Evolutionary conservation across 2,888 invertebrate species (phyloP).

Genomic region (Drosophila conformis): DNA sequence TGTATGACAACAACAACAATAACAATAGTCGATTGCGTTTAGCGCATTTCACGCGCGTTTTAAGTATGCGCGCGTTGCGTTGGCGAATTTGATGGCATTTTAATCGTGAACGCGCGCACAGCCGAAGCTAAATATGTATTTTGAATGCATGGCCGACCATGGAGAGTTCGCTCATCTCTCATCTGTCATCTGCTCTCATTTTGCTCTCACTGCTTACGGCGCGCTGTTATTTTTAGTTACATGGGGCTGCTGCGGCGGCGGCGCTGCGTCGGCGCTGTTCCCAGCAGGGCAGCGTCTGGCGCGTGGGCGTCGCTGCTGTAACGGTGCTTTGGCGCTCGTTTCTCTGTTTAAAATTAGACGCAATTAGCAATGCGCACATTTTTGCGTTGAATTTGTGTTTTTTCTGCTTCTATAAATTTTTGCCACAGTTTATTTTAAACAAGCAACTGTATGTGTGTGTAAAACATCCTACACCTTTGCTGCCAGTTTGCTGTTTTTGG

Average conservation of each 20-base stretch:
- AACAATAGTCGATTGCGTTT: slow-evolving; percentile 37
- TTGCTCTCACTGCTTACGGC: slow-evolving; percentile 12
- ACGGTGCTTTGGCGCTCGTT: slow-evolving; percentile 37
- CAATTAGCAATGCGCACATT: slow-evolving; percentile 79
- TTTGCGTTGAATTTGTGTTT: slow-evolving; percentile 49
- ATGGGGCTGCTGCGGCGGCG: slow-evolving; percentile 48
- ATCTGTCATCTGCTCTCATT: slow-evolving; percentile 3
- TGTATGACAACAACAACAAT: slow-evolving; percentile 37
- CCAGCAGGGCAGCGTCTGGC: slow-evolving; percentile 64
- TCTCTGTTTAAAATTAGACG: slow-evolving; percentile 70
- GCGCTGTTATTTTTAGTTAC: slow-evolving; percentile 70
- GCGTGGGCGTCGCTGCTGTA: slow-evolving; percentile 71
- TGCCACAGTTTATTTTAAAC: slow-evolving; percentile 76
- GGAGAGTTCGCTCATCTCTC: slow-evolving; percentile 21
- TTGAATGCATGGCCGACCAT: slow-evolving; percentile 28
- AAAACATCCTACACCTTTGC: slow-evolving; percentile 68
- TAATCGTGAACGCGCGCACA: slow-evolving; percentile 68
- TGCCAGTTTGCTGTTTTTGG: slow-evolving; percentile 72
- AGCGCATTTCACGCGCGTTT: slow-evolving; percentile 59
- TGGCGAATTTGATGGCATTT: slow-evolving; percentile 77
- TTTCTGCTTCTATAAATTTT: slow-evolving; percentile 63
- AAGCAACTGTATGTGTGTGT: slow-evolving; percentile 52
- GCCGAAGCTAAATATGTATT: slow-evolving; percentile 17
- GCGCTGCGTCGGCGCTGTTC: slow-evolving; percentile 39
- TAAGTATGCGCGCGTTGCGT: slow-evolving; percentile 53